Percentiles rank a stretch among this genome's conserved stretches.
These are phyloP conservation scores for Sphecodes monilicornis DNA, from an alignment of 2,888 invertebrate genomes.

Conservation along the genomic window DNA sequence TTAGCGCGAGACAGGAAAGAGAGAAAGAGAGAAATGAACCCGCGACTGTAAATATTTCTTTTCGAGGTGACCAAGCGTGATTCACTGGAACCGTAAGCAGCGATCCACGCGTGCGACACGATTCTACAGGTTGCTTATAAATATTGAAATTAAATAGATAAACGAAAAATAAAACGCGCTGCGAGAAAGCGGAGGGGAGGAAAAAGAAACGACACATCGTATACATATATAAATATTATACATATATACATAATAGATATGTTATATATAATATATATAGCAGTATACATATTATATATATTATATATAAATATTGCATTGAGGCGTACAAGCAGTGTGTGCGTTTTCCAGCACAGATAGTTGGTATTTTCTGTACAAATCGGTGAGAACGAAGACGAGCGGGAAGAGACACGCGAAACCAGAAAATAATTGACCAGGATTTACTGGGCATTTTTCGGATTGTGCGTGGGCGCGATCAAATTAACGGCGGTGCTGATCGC, in stretches of 20 bases:
- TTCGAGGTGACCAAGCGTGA: conserved; percentile 20
- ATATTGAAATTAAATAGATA: conserved; percentile 75
- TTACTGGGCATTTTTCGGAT: background rate
- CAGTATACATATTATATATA: conserved; percentile 67
- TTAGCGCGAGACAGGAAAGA: background rate
- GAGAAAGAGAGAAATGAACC: conserved; percentile 62
- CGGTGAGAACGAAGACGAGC: conserved; percentile 24
- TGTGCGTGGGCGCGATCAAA: conserved; percentile 24
- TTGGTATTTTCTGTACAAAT: conserved; percentile 83
- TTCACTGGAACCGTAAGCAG: conserved; percentile 67
- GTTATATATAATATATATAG: conserved; percentile 62
- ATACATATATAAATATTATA: conserved; percentile 78
- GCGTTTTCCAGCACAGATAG: conserved; percentile 81
- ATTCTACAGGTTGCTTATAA: conserved; percentile 75
- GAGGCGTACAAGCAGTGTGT: conserved; percentile 77
- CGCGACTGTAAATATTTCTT: conserved; percentile 35
- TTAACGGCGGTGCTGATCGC: conserved; percentile 13
- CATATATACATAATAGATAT: conserved; percentile 64
- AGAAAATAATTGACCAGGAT: conserved; percentile 15
- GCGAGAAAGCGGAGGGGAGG: conserved; percentile 57
- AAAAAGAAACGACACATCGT: conserved; percentile 71
- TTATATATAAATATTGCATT: conserved; percentile 67
- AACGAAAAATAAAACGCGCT: conserved; percentile 51
- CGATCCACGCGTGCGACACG: conserved; percentile 66
- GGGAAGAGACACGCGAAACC: conserved; percentile 9